Percentiles rank a stretch among this genome's conserved stretches.
Conservation (phyloP, 2,113 vertebrate genomes). For the Proteles cristata region DNA sequence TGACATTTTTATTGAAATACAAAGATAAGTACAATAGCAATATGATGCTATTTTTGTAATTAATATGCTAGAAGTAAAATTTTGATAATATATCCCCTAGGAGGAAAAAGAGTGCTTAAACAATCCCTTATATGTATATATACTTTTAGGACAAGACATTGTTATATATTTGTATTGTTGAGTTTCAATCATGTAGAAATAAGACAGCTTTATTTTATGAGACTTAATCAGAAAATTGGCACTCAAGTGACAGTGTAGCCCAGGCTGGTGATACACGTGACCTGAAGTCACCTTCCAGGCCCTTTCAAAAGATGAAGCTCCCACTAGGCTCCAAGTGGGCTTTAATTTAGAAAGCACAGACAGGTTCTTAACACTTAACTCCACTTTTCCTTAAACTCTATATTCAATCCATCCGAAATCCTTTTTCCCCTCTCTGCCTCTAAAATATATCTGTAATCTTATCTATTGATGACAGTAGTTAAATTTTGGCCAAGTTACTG, state of each 20-base stretch:
- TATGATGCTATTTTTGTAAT: background rate
- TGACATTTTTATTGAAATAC: background rate
- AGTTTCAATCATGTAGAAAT: background rate
- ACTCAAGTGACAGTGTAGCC: background rate
- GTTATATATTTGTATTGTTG: background rate
- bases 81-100: background rate
- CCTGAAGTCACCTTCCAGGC: rapidly evolving
- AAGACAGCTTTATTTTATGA: background rate
- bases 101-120: background rate
- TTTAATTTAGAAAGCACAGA: background rate
- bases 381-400: background rate
- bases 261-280: background rate
- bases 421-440: rapidly evolving
- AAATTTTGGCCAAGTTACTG: background rate
- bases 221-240: background rate
- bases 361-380: background rate
- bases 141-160: background rate
- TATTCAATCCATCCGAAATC: background rate
- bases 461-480: background rate
- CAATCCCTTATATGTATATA: background rate
- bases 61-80: background rate
- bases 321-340: background rate
- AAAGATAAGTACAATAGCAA: background rate
- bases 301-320: background rate
- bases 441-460: background rate